phyloP scores from a whole-genome alignment of 2,888 invertebrate genomes.

The Ennomos erosarius region DNA sequence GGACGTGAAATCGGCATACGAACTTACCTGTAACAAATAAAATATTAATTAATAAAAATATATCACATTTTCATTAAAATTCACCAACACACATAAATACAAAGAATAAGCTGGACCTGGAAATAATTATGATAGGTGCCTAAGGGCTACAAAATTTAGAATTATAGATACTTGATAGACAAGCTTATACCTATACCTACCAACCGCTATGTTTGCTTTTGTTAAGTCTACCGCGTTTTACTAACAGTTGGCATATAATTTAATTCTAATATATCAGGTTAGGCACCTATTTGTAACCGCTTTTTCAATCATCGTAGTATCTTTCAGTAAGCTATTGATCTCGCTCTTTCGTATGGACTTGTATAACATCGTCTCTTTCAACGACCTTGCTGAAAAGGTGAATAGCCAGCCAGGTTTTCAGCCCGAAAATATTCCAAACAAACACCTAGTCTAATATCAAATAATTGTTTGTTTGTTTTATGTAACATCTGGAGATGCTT shows the following conservation, averaged over 20 bases:
- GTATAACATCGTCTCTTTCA: slow-evolving; percentile 42
- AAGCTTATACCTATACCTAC: no score
- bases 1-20: slow-evolving; percentile 49
- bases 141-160: no score
- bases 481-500: slow-evolving; percentile 26
- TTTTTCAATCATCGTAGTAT: slow-evolving; percentile 39
- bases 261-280: slow-evolving; percentile 46
- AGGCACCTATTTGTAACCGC: slow-evolving; percentile 51
- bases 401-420: slow-evolving; percentile 50
- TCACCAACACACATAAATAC: slow-evolving; percentile 31
- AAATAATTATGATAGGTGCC: neutral
- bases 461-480: slow-evolving; percentile 28
- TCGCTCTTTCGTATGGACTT: slow-evolving; percentile 37
- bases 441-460: slow-evolving; percentile 41
- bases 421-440: slow-evolving; percentile 19
- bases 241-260: slow-evolving; percentile 49
- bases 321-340: slow-evolving; percentile 44
- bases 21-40: slow-evolving; percentile 69
- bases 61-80: slow-evolving; percentile 7
- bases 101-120: neutral
- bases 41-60: neutral
- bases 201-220: neutral
- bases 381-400: slow-evolving; percentile 65
- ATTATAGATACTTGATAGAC: no score
- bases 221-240: slow-evolving; percentile 13